Evolutionary conservation across 2,797 vertebrate species (phyloP).

Genomic region (Psittacula echo): DNA sequence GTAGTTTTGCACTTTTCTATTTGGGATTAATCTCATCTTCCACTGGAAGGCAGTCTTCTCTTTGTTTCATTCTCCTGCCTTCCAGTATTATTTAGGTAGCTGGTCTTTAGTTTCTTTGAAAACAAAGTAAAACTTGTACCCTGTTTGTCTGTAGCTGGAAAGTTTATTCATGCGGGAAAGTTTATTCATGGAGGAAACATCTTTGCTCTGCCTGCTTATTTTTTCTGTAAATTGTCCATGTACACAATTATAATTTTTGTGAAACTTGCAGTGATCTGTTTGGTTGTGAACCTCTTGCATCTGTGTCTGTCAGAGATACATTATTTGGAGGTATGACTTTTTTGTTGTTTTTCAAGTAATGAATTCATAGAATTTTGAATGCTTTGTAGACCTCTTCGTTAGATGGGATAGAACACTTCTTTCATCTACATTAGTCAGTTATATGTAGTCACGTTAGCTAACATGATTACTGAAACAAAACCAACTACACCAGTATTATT

Average conservation of each 20-base stretch:
- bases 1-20: neutral
- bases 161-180: neutral
- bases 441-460: neutral
- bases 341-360: neutral
- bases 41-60: constrained; percentile 22
- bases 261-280: neutral
- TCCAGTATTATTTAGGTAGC: neutral
- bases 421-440: neutral
- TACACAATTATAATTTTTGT: neutral
- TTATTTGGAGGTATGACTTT: neutral
- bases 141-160: neutral
- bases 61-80: constrained; percentile 36
- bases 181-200: neutral
- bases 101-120: neutral
- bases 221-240: neutral
- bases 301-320: neutral
- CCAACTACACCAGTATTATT: neutral
- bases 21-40: constrained; percentile 1
- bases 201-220: neutral
- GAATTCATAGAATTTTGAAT: neutral
- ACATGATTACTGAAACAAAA: neutral
- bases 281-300: neutral
- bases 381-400: neutral
- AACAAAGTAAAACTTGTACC: neutral
- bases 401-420: neutral